Evolutionary conservation across 2,797 vertebrate species (phyloP).

Genomic region (Sebastes miniatus): DNA sequence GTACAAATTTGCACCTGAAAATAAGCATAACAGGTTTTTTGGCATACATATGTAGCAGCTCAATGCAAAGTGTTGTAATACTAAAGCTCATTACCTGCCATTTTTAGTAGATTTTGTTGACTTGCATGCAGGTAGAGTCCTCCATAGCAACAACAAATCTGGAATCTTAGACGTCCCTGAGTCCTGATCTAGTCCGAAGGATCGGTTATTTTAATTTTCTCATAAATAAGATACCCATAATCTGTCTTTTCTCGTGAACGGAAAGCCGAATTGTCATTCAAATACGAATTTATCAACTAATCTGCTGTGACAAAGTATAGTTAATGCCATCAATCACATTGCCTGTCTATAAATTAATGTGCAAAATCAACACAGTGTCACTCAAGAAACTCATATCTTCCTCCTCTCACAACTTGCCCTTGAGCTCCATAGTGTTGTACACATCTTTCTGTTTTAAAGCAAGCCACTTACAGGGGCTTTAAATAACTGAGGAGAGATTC

Average conservation of each 20-base stretch:
- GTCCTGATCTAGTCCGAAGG: background rate
- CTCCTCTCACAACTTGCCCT: background rate
- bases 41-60: background rate
- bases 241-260: background rate
- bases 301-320: background rate
- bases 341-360: background rate
- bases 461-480: conserved; percentile 27
- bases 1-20: no score
- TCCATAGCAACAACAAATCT: background rate
- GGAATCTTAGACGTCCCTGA: background rate
- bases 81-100: background rate
- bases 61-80: background rate
- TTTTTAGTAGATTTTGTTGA: background rate
- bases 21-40: background rate
- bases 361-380: conserved; percentile 8
- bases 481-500: conserved; percentile 28
- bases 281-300: background rate
- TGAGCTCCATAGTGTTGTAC: background rate
- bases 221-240: background rate
- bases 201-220: background rate
- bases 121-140: background rate
- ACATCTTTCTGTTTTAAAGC: conserved; percentile 23
- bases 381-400: background rate
- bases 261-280: background rate
- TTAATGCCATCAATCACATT: background rate